Evolutionary conservation across 2,113 vertebrate genomes (phyloP).

Genomic region (Butorides virescens): DNA sequence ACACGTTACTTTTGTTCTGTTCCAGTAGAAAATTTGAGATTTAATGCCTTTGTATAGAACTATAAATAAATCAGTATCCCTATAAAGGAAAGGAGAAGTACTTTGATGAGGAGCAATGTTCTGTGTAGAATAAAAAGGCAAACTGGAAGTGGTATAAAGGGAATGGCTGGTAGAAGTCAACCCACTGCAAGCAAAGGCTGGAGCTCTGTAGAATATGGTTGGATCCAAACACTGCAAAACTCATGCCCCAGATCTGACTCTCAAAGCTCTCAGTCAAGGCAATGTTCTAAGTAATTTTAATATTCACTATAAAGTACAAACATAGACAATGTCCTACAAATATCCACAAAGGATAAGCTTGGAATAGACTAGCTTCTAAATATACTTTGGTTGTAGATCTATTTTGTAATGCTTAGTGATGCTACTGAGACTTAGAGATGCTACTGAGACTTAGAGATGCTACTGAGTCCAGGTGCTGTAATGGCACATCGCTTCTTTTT

Average conservation of each 20-base stretch:
- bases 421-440: not conserved
- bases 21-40: not conserved
- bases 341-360: not conserved
- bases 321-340: not conserved
- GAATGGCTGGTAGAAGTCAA: not conserved
- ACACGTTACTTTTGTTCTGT: not conserved
- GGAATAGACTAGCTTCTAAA: not conserved
- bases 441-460: not conserved
- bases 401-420: not conserved
- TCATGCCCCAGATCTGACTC: not conserved
- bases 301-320: not conserved
- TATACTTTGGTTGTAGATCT: not conserved
- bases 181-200: not conserved
- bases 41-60: not conserved
- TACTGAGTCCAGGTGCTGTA: not conserved
- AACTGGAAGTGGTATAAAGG: not conserved
- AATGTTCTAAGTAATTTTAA: not conserved
- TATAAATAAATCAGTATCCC: not conserved
- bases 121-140: not conserved
- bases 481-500: fast-evolving
- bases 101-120: not conserved
- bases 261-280: not conserved
- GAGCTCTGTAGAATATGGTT: fast-evolving
- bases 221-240: not conserved
- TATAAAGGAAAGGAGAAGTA: not conserved